Evolutionary conservation across 2,113 vertebrate species (phyloP).

Genomic region (Propithecus coquereli): DNA sequence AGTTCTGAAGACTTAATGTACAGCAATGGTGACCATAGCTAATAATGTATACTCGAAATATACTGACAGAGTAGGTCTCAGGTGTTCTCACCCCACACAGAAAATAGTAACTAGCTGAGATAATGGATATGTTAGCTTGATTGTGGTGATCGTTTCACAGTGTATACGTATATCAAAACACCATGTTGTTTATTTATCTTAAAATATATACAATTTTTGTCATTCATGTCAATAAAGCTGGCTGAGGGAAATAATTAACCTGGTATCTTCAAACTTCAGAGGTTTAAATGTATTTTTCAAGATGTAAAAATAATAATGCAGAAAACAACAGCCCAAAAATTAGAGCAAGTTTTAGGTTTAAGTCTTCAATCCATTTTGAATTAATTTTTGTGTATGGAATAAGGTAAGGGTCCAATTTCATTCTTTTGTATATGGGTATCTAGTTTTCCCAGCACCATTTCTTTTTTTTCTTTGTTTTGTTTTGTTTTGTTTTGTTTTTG

Average conservation of each 20-base stretch:
- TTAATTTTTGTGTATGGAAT: no score
- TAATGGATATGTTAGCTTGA: background rate
- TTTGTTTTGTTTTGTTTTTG: background rate
- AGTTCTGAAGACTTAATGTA: background rate
- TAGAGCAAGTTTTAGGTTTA: no score
- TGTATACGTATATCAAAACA: background rate
- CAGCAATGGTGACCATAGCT: background rate
- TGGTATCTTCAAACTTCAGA: background rate
- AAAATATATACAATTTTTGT: background rate
- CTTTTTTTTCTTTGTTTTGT: no score
- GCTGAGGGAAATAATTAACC: background rate
- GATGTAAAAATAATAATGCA: background rate
- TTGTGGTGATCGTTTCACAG: background rate
- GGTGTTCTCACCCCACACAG: background rate
- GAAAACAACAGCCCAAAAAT: no score
- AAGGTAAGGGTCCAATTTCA: no score
- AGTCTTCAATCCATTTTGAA: no score
- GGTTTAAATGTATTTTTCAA: background rate
- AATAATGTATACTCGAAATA: background rate
- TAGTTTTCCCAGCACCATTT: no score
- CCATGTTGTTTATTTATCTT: background rate
- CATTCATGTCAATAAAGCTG: background rate
- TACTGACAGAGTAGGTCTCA: background rate
- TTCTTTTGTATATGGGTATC: no score
- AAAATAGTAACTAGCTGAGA: background rate